Evolutionary conservation across 2,797 vertebrate genomes (phyloP).

Genomic region (Petrocephalus sullivani): DNA sequence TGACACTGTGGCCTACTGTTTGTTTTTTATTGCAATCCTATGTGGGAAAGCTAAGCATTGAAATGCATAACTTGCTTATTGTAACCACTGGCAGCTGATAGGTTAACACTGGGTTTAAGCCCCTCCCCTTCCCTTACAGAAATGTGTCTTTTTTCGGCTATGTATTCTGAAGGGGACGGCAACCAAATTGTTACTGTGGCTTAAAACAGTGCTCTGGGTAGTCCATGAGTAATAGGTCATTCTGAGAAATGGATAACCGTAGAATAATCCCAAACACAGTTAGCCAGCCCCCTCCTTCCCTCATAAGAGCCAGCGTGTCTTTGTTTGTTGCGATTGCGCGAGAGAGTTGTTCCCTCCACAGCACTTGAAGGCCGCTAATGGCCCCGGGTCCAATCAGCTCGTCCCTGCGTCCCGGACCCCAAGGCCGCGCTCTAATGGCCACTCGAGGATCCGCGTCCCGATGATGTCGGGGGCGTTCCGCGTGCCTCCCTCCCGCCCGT

Average conservation of each 20-base stretch:
- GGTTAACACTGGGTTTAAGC: neutral
- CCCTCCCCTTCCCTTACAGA: neutral
- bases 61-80: neutral
- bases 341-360: neutral
- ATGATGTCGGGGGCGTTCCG: neutral
- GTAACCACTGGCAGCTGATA: neutral
- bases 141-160: neutral
- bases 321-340: neutral
- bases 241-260: neutral
- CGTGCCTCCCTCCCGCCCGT: conserved; percentile 5
- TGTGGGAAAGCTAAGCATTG: neutral
- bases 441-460: neutral
- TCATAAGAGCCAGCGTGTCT: neutral
- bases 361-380: neutral
- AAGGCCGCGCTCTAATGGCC: neutral
- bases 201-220: neutral
- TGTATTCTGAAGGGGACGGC: neutral
- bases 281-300: neutral
- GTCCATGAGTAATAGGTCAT: neutral
- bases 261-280: neutral
- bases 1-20: neutral
- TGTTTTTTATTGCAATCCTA: neutral
- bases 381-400: neutral
- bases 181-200: neutral
- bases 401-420: neutral